phyloP scores from a whole-genome alignment of 2,888 invertebrate genomes.

The Alloplasta piceator region DNA sequence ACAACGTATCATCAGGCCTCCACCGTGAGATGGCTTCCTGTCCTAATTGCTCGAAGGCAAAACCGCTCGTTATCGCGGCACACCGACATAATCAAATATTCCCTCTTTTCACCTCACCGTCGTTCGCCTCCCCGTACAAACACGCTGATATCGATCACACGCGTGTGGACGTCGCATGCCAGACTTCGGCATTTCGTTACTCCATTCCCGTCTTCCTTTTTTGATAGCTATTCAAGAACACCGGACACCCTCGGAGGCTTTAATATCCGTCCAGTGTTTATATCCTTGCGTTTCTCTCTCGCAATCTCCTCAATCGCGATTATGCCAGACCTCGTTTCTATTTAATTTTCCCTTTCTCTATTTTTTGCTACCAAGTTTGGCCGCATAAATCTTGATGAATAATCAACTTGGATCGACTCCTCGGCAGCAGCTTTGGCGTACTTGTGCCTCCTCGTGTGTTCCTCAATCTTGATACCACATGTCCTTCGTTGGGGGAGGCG shows the following conservation, averaged over 20 bases:
- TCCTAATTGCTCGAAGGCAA: constrained; percentile 72
- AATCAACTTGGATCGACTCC: no score
- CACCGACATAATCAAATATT: constrained; percentile 42
- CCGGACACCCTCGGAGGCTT: neutral
- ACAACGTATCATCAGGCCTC: constrained; percentile 49
- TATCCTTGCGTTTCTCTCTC: no score
- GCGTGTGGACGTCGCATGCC: constrained; percentile 48
- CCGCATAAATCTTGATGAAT: no score
- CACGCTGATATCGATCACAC: constrained; percentile 66
- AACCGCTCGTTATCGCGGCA: constrained; percentile 66
- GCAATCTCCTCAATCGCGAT: no score
- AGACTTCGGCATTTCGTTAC: constrained; percentile 20
- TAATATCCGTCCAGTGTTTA: constrained; percentile 11
- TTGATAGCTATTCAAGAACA: neutral
- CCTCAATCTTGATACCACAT: no score
- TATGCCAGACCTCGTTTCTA: no score
- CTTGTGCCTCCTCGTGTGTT: no score
- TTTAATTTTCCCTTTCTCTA: no score
- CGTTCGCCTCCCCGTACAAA: constrained; percentile 10
- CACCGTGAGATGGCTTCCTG: constrained; percentile 69
- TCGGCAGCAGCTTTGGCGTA: no score
- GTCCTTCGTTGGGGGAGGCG: no score
- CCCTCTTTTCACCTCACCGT: constrained; percentile 64
- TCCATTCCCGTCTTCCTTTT: neutral
- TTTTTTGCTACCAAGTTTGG: no score